These are phyloP conservation scores for Seira ritae DNA, from an alignment of 2,888 invertebrate genomes.

Conservation along the genomic window DNA sequence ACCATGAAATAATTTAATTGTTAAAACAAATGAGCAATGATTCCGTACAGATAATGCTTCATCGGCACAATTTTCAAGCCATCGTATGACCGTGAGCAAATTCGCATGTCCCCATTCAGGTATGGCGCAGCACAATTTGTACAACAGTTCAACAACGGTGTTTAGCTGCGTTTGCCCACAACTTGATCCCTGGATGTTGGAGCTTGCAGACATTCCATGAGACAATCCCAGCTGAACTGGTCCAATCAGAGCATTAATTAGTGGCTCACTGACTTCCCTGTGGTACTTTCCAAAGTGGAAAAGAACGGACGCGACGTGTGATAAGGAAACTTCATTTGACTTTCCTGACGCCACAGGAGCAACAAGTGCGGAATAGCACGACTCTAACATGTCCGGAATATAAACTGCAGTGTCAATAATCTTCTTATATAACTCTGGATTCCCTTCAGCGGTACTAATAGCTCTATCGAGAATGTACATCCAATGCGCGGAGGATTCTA, in stretches of 20 bases:
- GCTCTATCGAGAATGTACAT: conserved; percentile 72
- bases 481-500: conserved; percentile 72
- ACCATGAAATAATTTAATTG: background rate
- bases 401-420: conserved; percentile 80
- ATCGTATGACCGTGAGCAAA: conserved; percentile 66
- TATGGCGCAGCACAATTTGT: conserved; percentile 81
- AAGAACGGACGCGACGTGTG: conserved; percentile 77
- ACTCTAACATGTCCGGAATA: conserved; percentile 82
- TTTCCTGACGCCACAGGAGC: conserved; percentile 79
- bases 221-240: conserved; percentile 72
- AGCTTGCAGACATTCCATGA: conserved; percentile 67
- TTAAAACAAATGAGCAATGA: background rate
- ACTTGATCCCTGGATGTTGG: conserved; percentile 70
- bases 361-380: conserved; percentile 84
- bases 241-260: conserved; percentile 70
- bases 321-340: conserved; percentile 69
- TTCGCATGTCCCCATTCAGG: conserved; percentile 69
- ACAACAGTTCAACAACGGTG: conserved; percentile 87
- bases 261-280: conserved; percentile 69
- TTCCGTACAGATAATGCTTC: conserved; percentile 57
- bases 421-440: conserved; percentile 52
- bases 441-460: conserved; percentile 61
- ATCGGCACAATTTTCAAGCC: conserved; percentile 70
- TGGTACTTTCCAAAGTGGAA: conserved; percentile 79
- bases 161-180: conserved; percentile 76